phyloP scores from a whole-genome alignment of 2,113 vertebrate genomes.

The Isichthys henryi region DNA sequence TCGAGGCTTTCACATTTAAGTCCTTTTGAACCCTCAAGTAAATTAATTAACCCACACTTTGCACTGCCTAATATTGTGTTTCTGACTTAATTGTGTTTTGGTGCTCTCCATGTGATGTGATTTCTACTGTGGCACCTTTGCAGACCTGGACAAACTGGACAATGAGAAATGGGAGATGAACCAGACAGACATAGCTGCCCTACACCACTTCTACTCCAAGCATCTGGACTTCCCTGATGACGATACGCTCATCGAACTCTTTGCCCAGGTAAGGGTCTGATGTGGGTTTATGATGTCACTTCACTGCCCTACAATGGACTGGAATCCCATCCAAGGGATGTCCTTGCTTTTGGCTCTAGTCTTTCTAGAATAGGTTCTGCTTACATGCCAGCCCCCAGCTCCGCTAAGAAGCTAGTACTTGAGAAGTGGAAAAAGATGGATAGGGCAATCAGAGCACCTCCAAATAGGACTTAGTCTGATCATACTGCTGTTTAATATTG shows the following conservation, averaged over 20 bases:
- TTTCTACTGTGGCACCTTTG: background rate
- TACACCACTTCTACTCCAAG: conserved; percentile 89
- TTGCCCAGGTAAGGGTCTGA: conserved; percentile 76
- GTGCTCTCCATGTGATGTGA: background rate
- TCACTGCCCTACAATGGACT: background rate
- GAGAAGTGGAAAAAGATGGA: background rate
- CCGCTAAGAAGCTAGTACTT: background rate
- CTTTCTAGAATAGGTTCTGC: background rate
- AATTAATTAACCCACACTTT: background rate
- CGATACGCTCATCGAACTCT: conserved; percentile 69
- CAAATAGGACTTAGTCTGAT: background rate
- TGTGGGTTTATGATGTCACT: background rate
- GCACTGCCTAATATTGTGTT: background rate
- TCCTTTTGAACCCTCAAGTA: background rate
- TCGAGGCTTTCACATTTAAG: background rate
- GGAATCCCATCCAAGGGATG: background rate
- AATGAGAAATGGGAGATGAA: conserved; percentile 80
- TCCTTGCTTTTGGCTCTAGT: background rate
- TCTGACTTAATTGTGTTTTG: background rate
- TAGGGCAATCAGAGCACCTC: background rate
- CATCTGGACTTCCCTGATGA: conserved; percentile 77
- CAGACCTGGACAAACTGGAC: conserved; percentile 86
- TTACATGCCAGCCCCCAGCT: background rate
- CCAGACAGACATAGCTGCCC: conserved; percentile 76
- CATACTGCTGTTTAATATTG: background rate